Evolutionary conservation across 2,113 vertebrate species (phyloP).

Genomic region (Pomatostomus ruficeps): DNA sequence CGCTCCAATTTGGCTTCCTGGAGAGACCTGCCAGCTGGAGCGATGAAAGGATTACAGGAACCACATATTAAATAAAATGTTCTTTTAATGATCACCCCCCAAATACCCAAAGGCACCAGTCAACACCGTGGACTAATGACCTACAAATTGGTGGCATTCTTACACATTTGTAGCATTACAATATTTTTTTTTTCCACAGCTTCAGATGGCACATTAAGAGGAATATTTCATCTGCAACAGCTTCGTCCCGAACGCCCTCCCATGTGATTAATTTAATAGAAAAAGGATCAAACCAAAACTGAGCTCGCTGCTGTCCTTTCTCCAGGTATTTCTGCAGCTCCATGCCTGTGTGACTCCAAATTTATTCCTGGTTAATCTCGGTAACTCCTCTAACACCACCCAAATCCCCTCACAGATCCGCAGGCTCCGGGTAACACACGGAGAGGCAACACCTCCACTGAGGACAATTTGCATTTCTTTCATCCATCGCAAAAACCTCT

Average conservation of each 20-base stretch:
- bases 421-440: neutral
- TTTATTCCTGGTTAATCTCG: neutral
- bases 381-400: neutral
- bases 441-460: neutral
- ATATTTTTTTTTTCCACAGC: slow-evolving; percentile 12
- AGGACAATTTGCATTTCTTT: neutral
- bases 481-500: neutral
- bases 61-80: neutral
- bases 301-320: neutral
- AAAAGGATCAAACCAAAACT: neutral
- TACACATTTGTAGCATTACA: slow-evolving; percentile 19
- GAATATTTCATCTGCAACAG: neutral
- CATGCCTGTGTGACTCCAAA: neutral
- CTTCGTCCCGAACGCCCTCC: neutral
- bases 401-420: neutral
- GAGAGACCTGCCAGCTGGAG: neutral
- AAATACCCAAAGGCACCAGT: slow-evolving; percentile 63
- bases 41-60: neutral
- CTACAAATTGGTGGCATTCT: neutral
- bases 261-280: neutral
- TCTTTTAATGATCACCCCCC: slow-evolving; percentile 48
- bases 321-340: neutral
- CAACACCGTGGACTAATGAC: slow-evolving; percentile 51
- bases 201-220: slow-evolving; percentile 3
- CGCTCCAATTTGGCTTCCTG: neutral